phyloP scores from a whole-genome alignment of 2,888 invertebrate species.

The Aspidiotus destructor region DNA sequence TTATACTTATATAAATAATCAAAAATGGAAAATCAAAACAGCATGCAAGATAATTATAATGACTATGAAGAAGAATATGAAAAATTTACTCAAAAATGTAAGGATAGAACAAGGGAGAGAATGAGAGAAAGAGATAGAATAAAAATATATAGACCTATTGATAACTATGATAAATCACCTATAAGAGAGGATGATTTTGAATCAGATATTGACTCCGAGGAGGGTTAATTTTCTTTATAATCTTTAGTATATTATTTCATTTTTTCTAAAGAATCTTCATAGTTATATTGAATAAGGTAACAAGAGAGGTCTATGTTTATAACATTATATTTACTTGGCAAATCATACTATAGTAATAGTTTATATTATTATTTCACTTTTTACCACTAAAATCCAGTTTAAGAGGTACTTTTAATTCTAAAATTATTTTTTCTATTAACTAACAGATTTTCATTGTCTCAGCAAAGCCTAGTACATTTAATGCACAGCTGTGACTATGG shows the following conservation, averaged over 20 bases:
- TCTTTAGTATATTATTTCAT: not conserved
- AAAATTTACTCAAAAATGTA: not conserved
- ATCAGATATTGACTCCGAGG: not conserved
- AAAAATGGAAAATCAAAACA: not conserved
- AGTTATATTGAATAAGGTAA: too few relatives aligned
- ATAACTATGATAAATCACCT: constrained; percentile 2
- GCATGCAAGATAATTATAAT: not conserved
- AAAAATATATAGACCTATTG: not conserved
- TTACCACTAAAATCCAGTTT: too few relatives aligned
- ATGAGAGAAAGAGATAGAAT: constrained; percentile 2
- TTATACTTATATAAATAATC: constrained; percentile 1
- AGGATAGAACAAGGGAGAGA: constrained; percentile 4
- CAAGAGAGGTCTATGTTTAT: too few relatives aligned
- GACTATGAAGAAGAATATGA: constrained; percentile 4
- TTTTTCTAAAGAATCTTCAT: too few relatives aligned
- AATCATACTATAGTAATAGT: too few relatives aligned
- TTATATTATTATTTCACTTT: too few relatives aligned
- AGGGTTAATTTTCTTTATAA: constrained; percentile 2
- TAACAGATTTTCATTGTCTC: too few relatives aligned
- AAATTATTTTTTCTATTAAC: too few relatives aligned
- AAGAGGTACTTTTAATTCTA: too few relatives aligned
- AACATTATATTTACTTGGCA: too few relatives aligned
- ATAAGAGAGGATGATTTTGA: constrained; percentile 2
- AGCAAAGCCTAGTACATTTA: too few relatives aligned
- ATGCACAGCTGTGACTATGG: too few relatives aligned